Evolutionary conservation across 2,113 vertebrate species (phyloP).

Genomic region (Lynx canadensis): DNA sequence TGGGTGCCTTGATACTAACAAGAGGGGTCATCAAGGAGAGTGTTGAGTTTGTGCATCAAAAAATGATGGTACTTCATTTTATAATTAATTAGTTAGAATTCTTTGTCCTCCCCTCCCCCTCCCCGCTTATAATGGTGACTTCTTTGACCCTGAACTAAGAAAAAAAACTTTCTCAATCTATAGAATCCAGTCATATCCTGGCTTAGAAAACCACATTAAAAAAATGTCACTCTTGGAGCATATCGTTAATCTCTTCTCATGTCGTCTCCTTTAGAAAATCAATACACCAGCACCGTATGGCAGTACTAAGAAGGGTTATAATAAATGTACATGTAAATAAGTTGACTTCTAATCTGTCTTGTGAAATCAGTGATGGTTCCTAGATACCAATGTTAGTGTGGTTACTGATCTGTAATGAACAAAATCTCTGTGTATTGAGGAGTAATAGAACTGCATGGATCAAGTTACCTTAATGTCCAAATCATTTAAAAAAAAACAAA

Average conservation of each 20-base stretch:
- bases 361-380: neutral
- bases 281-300: neutral
- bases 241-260: neutral
- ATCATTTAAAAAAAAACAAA: slow-evolving; percentile 31
- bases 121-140: neutral
- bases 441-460: neutral
- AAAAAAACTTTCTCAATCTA: neutral
- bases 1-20: neutral
- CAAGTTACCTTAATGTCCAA: slow-evolving; percentile 26
- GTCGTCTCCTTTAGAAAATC: neutral
- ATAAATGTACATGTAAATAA: neutral
- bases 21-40: neutral
- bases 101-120: neutral
- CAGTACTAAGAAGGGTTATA: neutral
- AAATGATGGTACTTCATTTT: neutral
- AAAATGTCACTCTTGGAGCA: neutral
- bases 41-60: neutral
- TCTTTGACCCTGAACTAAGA: neutral
- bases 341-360: neutral
- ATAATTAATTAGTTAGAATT: neutral
- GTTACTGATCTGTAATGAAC: neutral
- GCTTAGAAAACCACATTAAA: neutral
- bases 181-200: neutral
- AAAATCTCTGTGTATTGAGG: neutral
- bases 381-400: neutral